Conservation (phyloP, 2,113 vertebrate genomes). For the Columba livia region DNA sequence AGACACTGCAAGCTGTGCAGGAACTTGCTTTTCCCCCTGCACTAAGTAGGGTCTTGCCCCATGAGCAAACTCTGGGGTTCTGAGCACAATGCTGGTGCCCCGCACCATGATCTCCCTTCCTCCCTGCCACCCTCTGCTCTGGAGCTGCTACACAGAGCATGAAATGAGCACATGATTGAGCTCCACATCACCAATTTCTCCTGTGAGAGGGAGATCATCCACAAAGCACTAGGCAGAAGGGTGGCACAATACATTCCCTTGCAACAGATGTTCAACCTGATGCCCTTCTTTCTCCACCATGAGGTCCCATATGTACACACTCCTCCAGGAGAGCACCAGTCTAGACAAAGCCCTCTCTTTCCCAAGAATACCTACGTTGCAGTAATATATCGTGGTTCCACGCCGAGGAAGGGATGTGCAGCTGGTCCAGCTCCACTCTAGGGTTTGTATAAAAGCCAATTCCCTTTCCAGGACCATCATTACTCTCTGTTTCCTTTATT, state of each 20-base stretch:
- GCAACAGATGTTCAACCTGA: neutral
- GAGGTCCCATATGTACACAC: neutral
- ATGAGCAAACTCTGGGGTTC: neutral
- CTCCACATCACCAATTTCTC: neutral
- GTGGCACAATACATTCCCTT: neutral
- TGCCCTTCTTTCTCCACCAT: neutral
- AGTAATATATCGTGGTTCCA: neutral
- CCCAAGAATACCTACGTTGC: neutral
- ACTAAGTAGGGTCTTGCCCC: neutral
- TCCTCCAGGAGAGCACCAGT: neutral
- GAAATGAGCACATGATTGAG: neutral
- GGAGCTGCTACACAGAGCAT: neutral
- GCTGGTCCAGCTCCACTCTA: neutral
- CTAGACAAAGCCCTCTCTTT: neutral
- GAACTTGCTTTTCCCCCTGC: neutral
- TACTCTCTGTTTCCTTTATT: neutral
- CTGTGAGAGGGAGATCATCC: neutral
- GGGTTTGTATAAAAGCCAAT: neutral
- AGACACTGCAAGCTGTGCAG: neutral
- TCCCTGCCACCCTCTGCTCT: neutral
- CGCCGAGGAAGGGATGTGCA: neutral
- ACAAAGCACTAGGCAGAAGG: neutral
- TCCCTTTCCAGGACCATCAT: neutral
- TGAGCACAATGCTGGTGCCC: neutral
- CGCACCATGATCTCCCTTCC: neutral